Conservation (phyloP, 2,113 vertebrate genomes). For the Smithornis capensis region DNA sequence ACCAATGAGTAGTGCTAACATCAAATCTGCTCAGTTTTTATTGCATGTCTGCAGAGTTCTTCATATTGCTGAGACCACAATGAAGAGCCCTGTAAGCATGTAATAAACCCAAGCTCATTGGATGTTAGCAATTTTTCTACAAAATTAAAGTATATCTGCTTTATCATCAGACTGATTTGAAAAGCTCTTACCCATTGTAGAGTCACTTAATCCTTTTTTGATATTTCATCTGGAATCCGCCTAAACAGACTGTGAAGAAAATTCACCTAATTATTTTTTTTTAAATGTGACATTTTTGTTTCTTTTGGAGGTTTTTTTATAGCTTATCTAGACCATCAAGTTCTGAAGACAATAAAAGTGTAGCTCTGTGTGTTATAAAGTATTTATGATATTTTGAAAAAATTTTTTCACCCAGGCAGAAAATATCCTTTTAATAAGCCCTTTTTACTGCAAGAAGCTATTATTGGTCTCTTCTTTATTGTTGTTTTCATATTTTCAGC, state of each 20-base stretch:
- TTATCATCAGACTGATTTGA: conserved; percentile 54
- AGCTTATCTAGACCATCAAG: conserved; percentile 72
- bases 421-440: conserved; percentile 83
- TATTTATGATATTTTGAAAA: conserved; percentile 79
- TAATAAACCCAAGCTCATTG: conserved; percentile 68
- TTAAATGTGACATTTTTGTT: conserved; percentile 48
- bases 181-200: neutral
- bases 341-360: conserved; percentile 72
- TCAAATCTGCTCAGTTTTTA: conserved; percentile 61
- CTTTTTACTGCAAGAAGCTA: conserved; percentile 76
- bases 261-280: conserved; percentile 51
- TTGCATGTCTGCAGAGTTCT: conserved; percentile 61
- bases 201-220: conserved; percentile 8
- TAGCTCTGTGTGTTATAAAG: conserved; percentile 77
- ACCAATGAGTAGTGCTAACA: conserved; percentile 44
- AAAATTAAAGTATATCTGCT: conserved; percentile 66
- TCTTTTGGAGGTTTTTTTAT: neutral
- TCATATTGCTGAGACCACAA: conserved; percentile 63
- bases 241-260: conserved; percentile 53
- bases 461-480: conserved; percentile 77
- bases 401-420: conserved; percentile 79
- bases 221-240: conserved; percentile 41
- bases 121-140: conserved; percentile 65
- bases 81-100: conserved; percentile 63
- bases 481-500: conserved; percentile 75